Evolutionary conservation across 2,888 invertebrate genomes (phyloP).

Genomic region (Drosophila acutilabella): DNA sequence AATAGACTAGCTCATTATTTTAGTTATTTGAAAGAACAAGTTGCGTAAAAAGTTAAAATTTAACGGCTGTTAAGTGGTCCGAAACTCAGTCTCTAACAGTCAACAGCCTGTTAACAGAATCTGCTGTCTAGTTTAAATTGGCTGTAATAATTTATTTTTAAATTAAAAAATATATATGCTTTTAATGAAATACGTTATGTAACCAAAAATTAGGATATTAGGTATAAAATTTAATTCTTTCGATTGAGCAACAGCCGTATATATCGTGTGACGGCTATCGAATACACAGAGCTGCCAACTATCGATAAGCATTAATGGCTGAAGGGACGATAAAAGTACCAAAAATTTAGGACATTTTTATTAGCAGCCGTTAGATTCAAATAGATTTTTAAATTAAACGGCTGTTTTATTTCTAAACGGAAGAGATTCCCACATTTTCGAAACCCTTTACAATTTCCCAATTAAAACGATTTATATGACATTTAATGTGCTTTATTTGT

Average conservation of each 20-base stretch:
- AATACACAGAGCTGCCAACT: background rate
- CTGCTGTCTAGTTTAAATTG: background rate
- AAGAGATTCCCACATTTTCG: too few species aligned
- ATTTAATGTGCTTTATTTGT: constrained; percentile 42
- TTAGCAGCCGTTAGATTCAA: background rate
- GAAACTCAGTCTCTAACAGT: background rate
- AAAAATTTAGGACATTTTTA: background rate
- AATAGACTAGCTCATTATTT: background rate
- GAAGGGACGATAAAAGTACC: background rate
- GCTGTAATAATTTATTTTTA: too few species aligned
- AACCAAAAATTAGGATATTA: too few species aligned
- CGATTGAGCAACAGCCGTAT: background rate
- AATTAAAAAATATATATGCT: too few species aligned
- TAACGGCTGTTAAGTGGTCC: constrained; percentile 4
- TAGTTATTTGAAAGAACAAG: too few species aligned
- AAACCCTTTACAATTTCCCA: background rate
- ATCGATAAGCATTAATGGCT: background rate
- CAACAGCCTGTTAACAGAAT: background rate
- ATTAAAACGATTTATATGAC: constrained; percentile 16
- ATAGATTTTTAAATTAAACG: background rate
- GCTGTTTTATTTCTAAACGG: too few species aligned
- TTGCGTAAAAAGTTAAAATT: background rate
- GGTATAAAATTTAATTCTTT: too few species aligned
- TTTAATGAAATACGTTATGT: too few species aligned
- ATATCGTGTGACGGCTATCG: background rate